Conservation (phyloP, 1,140 invertebrate genomes). For the Drosophila sproati region DNA sequence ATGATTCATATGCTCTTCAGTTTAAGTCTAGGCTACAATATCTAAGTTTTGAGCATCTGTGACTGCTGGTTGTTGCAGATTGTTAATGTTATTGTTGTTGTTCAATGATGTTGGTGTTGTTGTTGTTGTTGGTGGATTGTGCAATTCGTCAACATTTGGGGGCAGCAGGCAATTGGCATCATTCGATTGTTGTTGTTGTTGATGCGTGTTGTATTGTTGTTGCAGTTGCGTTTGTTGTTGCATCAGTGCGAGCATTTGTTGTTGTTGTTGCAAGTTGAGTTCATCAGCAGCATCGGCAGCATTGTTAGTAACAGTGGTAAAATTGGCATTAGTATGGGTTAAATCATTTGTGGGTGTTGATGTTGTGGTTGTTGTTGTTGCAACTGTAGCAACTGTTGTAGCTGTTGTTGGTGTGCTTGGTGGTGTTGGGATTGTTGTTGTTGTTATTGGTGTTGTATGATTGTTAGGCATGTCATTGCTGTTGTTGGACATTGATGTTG, state of each 20-base stretch:
- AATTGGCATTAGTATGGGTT: conserved; percentile 82
- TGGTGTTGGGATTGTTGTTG: conserved; percentile 51
- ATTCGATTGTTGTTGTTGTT: conserved; percentile 52
- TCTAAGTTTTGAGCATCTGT: conserved; percentile 85
- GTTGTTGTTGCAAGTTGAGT: conserved; percentile 63
- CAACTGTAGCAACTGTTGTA: conserved; percentile 33
- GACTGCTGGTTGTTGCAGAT: conserved; percentile 71
- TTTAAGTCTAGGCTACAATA: conserved; percentile 82
- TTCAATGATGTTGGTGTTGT: conserved; percentile 19
- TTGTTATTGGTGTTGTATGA: conserved; percentile 45
- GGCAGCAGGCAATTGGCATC: conserved; percentile 41
- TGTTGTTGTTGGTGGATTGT: conserved; percentile 49
- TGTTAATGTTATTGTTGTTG: conserved; percentile 52
- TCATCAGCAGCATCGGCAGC: conserved; percentile 64
- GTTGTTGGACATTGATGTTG: conserved; percentile 31
- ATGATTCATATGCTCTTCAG: conserved; percentile 48
- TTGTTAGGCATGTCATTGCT: conserved; percentile 33
- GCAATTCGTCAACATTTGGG: conserved; percentile 47
- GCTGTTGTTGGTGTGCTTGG: conserved; percentile 39
- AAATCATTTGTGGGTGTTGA: conserved; percentile 58
- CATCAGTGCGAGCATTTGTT: conserved; percentile 75
- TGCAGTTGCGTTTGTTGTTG: conserved; percentile 82
- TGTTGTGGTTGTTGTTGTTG: conserved; percentile 43
- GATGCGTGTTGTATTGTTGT: conserved; percentile 78
- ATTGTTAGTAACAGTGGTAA: conserved; percentile 80